Evolutionary conservation across 35 echinoderm and acorn worm genomes (phyloP).

Genomic region (Strongylocentrotus purpuratus): DNA sequence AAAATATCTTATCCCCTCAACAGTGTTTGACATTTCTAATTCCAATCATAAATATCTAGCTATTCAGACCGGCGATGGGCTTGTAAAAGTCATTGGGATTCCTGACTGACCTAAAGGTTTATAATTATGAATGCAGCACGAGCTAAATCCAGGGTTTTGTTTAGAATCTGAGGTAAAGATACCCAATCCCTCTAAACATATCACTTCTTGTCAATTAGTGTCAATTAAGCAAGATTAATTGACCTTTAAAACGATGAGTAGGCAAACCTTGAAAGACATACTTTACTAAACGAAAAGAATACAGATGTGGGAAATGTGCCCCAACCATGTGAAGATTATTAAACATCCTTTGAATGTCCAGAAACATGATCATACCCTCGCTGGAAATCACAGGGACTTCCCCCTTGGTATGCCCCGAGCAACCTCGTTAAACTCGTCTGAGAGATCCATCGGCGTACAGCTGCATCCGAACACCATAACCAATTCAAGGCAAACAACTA

Average conservation of each 20-base stretch:
- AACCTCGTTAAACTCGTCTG: neutral
- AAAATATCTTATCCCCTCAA: no score
- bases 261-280: neutral
- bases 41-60: no score
- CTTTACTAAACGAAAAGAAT: neutral
- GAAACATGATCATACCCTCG: neutral
- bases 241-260: neutral
- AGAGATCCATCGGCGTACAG: neutral
- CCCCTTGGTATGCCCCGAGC: neutral
- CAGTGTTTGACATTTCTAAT: no score
- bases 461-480: neutral
- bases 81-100: no score
- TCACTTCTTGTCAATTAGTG: neutral
- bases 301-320: neutral
- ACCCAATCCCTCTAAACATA: no score
- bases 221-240: neutral
- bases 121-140: no score
- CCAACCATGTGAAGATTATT: neutral
- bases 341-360: neutral
- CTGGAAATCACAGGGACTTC: neutral
- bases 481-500: neutral
- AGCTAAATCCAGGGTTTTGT: no score
- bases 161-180: no score
- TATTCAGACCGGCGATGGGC: no score
- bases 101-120: no score